Percentiles rank a stretch among this genome's conserved stretches.
phyloP scores from a whole-genome alignment of 2,888 invertebrate genomes.

The Tholera decimalis region DNA sequence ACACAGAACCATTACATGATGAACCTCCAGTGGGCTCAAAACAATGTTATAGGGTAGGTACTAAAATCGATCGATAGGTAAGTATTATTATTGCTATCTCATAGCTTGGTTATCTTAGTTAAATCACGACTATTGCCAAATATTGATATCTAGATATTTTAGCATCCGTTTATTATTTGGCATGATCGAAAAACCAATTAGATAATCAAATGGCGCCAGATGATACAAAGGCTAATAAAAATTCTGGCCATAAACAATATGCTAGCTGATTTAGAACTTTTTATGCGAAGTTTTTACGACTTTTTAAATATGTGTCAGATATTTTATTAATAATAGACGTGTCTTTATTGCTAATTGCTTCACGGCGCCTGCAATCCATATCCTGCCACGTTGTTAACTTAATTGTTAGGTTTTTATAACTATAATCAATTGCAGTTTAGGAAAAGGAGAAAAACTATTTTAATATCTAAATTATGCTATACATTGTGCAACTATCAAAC shows the following conservation, averaged over 20 bases:
- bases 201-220: conserved; percentile 74
- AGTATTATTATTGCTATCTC: too few relatives aligned
- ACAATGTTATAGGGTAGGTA: too few relatives aligned
- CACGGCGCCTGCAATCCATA: conserved; percentile 44
- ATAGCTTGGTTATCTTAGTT: background rate
- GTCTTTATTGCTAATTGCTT: conserved; percentile 48
- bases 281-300: conserved; percentile 56
- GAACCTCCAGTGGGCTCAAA: too few relatives aligned
- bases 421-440: conserved; percentile 44
- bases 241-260: conserved; percentile 60
- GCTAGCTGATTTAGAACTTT: conserved; percentile 48
- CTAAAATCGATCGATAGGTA: too few relatives aligned
- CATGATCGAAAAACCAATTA: conserved; percentile 57
- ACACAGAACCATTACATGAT: too few relatives aligned
- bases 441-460: conserved; percentile 18
- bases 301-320: conserved; percentile 60
- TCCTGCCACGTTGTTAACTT: conserved; percentile 51
- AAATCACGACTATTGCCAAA: conserved; percentile 18
- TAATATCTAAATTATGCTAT: conserved; percentile 11
- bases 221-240: conserved; percentile 58
- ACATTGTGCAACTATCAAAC: conserved; percentile 12
- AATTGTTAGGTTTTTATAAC: conserved; percentile 43
- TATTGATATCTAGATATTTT: conserved; percentile 22
- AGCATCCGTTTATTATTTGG: conserved; percentile 50
- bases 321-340: conserved; percentile 35